A percentile compares a stretch with the other conserved stretches of the same genome.
Conservation (phyloP, 2,797 vertebrate genomes). For the Sebastiscus tertius region DNA sequence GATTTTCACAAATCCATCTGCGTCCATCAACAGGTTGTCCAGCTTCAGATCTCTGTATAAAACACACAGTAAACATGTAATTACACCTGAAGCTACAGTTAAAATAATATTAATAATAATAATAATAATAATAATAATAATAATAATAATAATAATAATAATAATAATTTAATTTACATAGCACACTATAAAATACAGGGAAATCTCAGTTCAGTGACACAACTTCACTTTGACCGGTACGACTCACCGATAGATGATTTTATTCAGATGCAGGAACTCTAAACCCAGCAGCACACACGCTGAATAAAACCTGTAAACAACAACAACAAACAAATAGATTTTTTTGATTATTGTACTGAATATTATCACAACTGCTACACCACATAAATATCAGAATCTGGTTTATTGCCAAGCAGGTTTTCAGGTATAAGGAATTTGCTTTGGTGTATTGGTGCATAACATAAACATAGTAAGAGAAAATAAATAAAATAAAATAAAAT, state of each 20-base stretch:
- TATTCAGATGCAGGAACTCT: conserved; percentile 93
- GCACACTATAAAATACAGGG: no score
- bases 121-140: no score
- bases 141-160: no score
- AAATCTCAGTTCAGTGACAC: not conserved
- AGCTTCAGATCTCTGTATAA: conserved; percentile 88
- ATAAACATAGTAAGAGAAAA: not conserved
- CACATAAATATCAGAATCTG: not conserved
- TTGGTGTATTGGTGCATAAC: not conserved
- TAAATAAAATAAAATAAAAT: not conserved
- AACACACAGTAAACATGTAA: not conserved
- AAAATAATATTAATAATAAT: no score
- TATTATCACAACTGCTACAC: not conserved
- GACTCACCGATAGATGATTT: conserved; percentile 92
- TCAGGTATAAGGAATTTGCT: not conserved
- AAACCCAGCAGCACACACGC: conserved; percentile 79
- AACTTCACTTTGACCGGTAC: rapidly evolving
- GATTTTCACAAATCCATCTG: conserved; percentile 91
- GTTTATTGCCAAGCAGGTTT: not conserved
- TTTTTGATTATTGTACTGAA: not conserved
- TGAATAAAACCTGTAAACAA: conserved; percentile 74
- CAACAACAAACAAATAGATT: not conserved
- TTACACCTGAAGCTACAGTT: rapidly evolving
- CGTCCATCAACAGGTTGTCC: conserved; percentile 92
- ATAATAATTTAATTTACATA: no score